Evolutionary conservation across 2,113 vertebrate species (phyloP), one percentile per base, ranked within the genome.

Genomic region (Melanerpes aurifrons): DNA sequence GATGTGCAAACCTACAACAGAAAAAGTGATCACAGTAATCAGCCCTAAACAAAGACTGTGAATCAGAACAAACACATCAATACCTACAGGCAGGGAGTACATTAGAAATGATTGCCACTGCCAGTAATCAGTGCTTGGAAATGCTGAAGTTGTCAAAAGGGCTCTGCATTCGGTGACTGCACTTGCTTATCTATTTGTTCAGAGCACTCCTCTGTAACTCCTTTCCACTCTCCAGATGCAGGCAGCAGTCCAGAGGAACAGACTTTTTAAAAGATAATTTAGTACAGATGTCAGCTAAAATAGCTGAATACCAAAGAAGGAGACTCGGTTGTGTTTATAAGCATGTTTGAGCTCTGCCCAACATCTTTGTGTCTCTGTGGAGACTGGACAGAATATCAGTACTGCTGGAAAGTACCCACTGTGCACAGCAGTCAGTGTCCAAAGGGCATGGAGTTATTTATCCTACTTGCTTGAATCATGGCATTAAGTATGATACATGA

Each of bases 21-120:
- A 83, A 93, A 81, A 95, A 94, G 62, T 79, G 81, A 94, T 92
- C 80, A 90, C 71, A 72, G 84, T 73, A 90, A 91, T 92, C 89
- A 90, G 75, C 59, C 47, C 80, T 87, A 92, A 94, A 95, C 95
- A 96, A 95, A 95, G 87, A 86, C 90, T 35, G 58, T 91, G 66
- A 91, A 90, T 75, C 79, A 75, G 87, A 93, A 93, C 86, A 92
- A 96, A 90, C 76, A 92, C 7, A 1, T 92, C 94, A 94, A 94
- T 94, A 94, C 57, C 80, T 88, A 58, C 70, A 72, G 72, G 69
- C 89, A 90, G 91, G 76, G 92, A 95, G 79, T 88, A 93, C 91
- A 94, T 81, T 83, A 94, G 76, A 94, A 94, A 84, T 69, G 31
- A 87, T 92, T 91, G 82, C 63, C 80, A 58, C 58, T 67, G 69